Evolutionary conservation across 2,113 vertebrate genomes (phyloP), one percentile per base, ranked within the genome.

Genomic region (Alethe castanea): DNA sequence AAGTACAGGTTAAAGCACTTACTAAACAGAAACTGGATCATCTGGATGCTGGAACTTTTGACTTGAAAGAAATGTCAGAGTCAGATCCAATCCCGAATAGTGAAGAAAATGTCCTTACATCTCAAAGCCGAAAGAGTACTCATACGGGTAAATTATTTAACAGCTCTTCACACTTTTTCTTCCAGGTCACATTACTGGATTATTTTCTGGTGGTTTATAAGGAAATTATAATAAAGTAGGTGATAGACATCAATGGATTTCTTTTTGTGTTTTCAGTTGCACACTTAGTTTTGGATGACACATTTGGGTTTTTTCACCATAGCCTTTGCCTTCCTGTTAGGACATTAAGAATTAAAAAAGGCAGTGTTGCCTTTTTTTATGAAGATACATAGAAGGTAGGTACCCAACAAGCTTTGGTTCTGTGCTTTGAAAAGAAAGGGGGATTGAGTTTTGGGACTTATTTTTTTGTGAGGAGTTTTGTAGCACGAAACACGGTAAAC

Each of bases 61-160:
- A 90, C 20, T 72, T 85, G 20, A 74, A 47, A 29, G 64, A 45
- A 94, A 28, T 36, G 31, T 73, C 87, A 59, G 26, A 56, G 31
- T 77, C n/a, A 22, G 83, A 62, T 91, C 23, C 48, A 44, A 9
- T 88, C 67, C 45, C 9, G 56, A 33, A 61, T 70, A 67, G 53
- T 26, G 57, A 33, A 42, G 59, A 29, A 81, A 88, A 81, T 5
- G 33, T 60, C 48, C 22, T 28, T 81, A 38, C 36, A 70, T 91
- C 90, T 73, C 64, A 54, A 71, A 95, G 53, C 60, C 60, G 4
- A 81, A 81, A n/a, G 8, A 45, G 26, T 33, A 38, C 28, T 47
- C 6, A 0, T 38, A 8, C 1, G 4, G 93, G 98, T 98, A 94
- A 97, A 97, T 96, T 59, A 56, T 35, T 83, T 83, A 74, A 42